These are phyloP conservation scores for Fabriciana adippe DNA, from an alignment of 2,888 invertebrate genomes.

Conservation along the genomic window DNA sequence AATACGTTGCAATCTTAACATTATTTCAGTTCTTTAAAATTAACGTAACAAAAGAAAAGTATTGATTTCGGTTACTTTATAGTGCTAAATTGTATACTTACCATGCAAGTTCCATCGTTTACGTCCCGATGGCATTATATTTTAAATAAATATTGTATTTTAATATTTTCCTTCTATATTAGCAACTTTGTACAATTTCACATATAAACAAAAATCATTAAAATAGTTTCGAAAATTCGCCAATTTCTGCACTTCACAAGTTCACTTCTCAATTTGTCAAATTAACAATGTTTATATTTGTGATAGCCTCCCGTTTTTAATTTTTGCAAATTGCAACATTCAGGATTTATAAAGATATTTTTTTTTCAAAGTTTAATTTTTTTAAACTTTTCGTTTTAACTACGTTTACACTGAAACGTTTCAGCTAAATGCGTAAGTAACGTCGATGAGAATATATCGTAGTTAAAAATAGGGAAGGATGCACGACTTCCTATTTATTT, in stretches of 20 bases:
- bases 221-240: constrained; percentile 27
- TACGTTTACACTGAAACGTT: neutral
- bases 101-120: constrained; percentile 90
- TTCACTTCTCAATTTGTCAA: constrained; percentile 31
- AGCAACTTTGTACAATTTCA: neutral
- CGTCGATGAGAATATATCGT: neutral
- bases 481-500: constrained; percentile 36
- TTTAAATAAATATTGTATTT: constrained; percentile 10
- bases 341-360: neutral
- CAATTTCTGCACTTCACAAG: constrained; percentile 24
- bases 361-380: neutral
- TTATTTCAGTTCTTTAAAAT: neutral
- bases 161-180: neutral
- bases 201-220: constrained; percentile 13
- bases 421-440: neutral
- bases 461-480: constrained; percentile 17
- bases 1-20: neutral
- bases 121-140: constrained; percentile 83
- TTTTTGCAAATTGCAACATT: constrained; percentile 33
- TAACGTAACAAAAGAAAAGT: constrained; percentile 5
- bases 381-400: too few species aligned
- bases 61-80: constrained; percentile 17
- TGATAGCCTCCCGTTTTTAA: constrained; percentile 5
- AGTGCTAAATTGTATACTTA: constrained; percentile 58
- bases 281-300: constrained; percentile 28